phyloP scores from a whole-genome alignment of 2,113 vertebrate genomes.

The Anser cygnoides region DNA sequence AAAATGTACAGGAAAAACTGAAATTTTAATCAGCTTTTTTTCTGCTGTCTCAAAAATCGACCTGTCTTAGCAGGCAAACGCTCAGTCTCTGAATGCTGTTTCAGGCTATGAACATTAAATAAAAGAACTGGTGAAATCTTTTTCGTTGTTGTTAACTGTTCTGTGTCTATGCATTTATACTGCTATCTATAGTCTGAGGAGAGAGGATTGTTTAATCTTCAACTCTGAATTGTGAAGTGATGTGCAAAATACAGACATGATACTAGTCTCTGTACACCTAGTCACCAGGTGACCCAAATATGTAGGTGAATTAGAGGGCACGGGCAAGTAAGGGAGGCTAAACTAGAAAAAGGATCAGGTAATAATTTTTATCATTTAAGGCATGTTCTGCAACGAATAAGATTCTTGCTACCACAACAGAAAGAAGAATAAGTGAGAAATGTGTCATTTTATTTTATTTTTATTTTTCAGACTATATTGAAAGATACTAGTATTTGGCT shows the following conservation, averaged over 20 bases:
- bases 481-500: neutral
- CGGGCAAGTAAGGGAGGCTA: neutral
- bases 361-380: neutral
- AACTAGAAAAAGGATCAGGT: neutral
- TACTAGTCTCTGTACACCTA: neutral
- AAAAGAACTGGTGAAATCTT: neutral
- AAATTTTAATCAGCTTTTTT: neutral
- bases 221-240: neutral
- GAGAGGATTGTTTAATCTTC: neutral
- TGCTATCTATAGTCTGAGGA: neutral
- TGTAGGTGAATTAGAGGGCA: neutral
- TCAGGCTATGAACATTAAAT: neutral
- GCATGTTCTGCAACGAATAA: neutral
- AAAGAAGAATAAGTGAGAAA: neutral
- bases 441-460: neutral
- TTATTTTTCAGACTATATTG: neutral
- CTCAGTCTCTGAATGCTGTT: neutral
- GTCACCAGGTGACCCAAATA: neutral
- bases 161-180: neutral
- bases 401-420: neutral
- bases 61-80: neutral
- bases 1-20: neutral
- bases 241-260: neutral
- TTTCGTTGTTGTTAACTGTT: neutral
- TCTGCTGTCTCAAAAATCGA: neutral